Evolutionary conservation across 2,797 vertebrate genomes (phyloP).

Genomic region (Coregonus ussuriensis): DNA sequence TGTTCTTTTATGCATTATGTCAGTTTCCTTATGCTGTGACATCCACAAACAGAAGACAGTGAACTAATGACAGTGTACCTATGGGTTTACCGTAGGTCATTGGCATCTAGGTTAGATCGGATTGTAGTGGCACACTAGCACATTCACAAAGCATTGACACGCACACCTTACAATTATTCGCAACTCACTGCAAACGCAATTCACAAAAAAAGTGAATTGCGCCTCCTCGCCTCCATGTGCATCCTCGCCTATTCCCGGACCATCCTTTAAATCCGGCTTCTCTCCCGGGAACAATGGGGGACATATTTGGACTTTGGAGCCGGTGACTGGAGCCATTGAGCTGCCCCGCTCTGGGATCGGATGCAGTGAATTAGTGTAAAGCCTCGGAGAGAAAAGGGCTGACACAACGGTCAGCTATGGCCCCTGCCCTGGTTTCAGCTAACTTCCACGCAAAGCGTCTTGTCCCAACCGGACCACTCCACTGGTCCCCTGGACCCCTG

Average conservation of each 20-base stretch:
- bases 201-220: constrained; percentile 23
- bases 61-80: not conserved
- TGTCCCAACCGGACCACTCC: constrained; percentile 30
- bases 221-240: constrained; percentile 22
- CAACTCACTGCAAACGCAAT: constrained; percentile 7
- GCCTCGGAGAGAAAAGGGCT: constrained; percentile 71
- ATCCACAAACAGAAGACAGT: not conserved
- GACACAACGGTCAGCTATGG: constrained; percentile 59
- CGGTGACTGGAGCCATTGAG: constrained; percentile 66
- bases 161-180: constrained; percentile 12
- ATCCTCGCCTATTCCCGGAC: constrained; percentile 49
- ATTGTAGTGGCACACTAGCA: not conserved
- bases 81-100: constrained; percentile 40
- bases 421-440: constrained; percentile 42
- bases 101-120: constrained; percentile 23
- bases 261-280: constrained; percentile 66
- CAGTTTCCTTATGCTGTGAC: not conserved
- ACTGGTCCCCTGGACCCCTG: not conserved
- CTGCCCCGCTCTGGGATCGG: constrained; percentile 61
- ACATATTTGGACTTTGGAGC: constrained; percentile 70
- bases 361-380: constrained; percentile 74
- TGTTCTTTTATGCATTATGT: not conserved
- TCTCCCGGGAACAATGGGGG: constrained; percentile 69
- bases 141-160: constrained; percentile 14
- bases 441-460: constrained; percentile 51